Base-by-base conservation (phyloP, 2,797 vertebrate species). In the Poeciliopsis infans region DNA sequence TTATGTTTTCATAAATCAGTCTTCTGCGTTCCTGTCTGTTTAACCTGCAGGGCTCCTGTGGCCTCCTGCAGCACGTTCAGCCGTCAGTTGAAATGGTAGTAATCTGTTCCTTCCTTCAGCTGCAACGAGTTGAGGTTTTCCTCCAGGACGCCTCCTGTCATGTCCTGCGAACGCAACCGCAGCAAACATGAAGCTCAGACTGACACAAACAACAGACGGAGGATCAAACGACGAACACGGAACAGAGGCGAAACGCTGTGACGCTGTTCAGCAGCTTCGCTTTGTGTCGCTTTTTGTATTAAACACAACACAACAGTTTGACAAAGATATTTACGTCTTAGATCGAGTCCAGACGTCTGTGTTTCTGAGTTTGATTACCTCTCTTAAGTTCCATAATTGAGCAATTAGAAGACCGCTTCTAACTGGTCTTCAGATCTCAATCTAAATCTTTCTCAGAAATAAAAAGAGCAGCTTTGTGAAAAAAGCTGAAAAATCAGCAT, bases 71-170 rank as follows among this genome's bases (percentile, higher is more conserved):
- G 41, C 41, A 45, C 75, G 71, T 51, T 41, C 18, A 39, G 51
- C 75, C 4, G 18, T 95, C 92, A 96, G 93, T 91, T 96, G 87
- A 96, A 96, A 78, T 95, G 94, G 75, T 83, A 91, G 45, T 91
- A 96, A 86, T 96, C 93, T 11, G 46, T 83, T 91, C 94, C 95
- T 86, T 96, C 98, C 75, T 88, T 95, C 85, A 99, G 90, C 74
- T 92, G 91, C 89, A 99, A 92, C 0, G 79, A 95, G 68, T 80
- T 90, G 80, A 99, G 91, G 91, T 98, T 99, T 80, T 96, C 91
- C 86, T 99, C 98, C 85, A 99, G 95, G 1, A 86, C 92, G 0
- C 98, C 98, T 51, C 92, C 97, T 0, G 97, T 98, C 94, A 99
- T 95, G 91, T 99, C 98, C 98, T 99, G 72, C 25, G 81, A 12